Evolutionary conservation across 2,888 invertebrate species (phyloP).

Genomic region (Drosophila nr. perissopoda): DNA sequence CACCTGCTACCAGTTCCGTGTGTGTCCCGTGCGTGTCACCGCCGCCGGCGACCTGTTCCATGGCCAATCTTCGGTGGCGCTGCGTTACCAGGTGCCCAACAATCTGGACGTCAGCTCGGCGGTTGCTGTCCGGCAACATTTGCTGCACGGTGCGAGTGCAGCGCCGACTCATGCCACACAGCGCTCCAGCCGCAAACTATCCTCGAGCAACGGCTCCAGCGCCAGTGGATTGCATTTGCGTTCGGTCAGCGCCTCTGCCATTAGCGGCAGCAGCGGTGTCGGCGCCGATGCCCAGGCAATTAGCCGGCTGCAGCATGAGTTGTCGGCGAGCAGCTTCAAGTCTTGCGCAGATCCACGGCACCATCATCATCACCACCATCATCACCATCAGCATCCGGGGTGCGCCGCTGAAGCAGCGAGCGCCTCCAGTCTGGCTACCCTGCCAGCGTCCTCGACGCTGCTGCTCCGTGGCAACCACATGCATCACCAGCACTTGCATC

Average conservation of each 20-base stretch:
- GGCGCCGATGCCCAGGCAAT: slow-evolving; percentile 63
- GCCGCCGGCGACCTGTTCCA: slow-evolving; percentile 86
- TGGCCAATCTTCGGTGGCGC: slow-evolving; percentile 90
- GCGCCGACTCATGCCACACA: slow-evolving; percentile 65
- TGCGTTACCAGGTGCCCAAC: slow-evolving; percentile 85
- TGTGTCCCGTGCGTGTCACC: slow-evolving; percentile 90
- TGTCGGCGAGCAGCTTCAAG: slow-evolving; percentile 78
- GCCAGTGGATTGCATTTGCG: slow-evolving; percentile 72
- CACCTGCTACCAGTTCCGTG: slow-evolving; percentile 91
- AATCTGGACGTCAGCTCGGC: slow-evolving; percentile 72
- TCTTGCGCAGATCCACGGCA: slow-evolving; percentile 82
- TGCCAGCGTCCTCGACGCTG: slow-evolving; percentile 54
- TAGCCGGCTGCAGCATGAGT: slow-evolving; percentile 71
- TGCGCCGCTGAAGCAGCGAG: slow-evolving; percentile 34
- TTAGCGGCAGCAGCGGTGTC: slow-evolving; percentile 68
- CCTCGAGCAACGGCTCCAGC: slow-evolving; percentile 48
- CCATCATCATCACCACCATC: slow-evolving; percentile 83
- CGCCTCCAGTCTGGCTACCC: slow-evolving; percentile 21
- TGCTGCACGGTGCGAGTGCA: slow-evolving; percentile 57
- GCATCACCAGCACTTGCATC: slow-evolving; percentile 71
- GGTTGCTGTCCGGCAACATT: slow-evolving; percentile 52
- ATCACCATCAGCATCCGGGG: slow-evolving; percentile 73
- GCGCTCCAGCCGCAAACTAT: slow-evolving; percentile 80
- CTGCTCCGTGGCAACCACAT: slow-evolving; percentile 60
- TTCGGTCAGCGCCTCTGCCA: slow-evolving; percentile 83